Evolutionary conservation across 35 echinoderm and acorn worm species (phyloP).

Genomic region (Eucidaris tribuloides): DNA sequence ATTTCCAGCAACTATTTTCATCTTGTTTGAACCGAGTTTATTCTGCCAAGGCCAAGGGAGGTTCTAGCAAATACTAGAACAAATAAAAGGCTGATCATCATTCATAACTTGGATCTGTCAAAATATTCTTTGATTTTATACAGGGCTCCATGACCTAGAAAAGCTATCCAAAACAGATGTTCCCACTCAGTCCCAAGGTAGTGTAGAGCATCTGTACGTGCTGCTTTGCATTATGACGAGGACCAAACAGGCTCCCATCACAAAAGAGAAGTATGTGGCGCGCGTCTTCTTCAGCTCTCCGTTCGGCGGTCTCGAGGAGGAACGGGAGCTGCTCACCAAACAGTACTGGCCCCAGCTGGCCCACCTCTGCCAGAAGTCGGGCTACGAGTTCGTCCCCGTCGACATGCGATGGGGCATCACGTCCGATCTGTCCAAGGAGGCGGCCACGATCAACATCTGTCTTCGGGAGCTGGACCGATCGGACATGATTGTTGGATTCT

Average conservation of each 20-base stretch:
- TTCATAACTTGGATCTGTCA: no score
- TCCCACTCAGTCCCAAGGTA: no score
- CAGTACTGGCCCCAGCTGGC: constrained; percentile 74
- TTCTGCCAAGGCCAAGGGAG: no score
- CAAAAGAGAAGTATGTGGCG: constrained; percentile 26
- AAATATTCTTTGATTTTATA: no score
- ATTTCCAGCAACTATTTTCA: no score
- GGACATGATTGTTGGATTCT: constrained; percentile 80
- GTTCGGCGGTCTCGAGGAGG: constrained; percentile 74
- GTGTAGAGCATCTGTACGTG: no score
- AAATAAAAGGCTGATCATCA: no score
- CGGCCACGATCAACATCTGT: constrained; percentile 65
- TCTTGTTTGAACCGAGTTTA: no score
- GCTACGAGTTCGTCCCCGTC: constrained; percentile 74
- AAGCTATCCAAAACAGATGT: no score
- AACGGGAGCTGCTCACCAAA: constrained; percentile 72
- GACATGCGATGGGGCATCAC: constrained; percentile 86
- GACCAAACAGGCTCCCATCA: background rate
- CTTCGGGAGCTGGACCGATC: constrained; percentile 64
- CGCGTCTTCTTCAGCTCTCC: constrained; percentile 83
- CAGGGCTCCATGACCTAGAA: no score
- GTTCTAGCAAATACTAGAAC: no score
- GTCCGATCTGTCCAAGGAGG: constrained; percentile 49
- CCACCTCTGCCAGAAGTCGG: constrained; percentile 55
- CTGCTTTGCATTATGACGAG: background rate